A percentile compares a stretch with the other conserved stretches of the same genome.
Conservation (phyloP, 2,888 invertebrate genomes). For the Andrena flavipes region DNA sequence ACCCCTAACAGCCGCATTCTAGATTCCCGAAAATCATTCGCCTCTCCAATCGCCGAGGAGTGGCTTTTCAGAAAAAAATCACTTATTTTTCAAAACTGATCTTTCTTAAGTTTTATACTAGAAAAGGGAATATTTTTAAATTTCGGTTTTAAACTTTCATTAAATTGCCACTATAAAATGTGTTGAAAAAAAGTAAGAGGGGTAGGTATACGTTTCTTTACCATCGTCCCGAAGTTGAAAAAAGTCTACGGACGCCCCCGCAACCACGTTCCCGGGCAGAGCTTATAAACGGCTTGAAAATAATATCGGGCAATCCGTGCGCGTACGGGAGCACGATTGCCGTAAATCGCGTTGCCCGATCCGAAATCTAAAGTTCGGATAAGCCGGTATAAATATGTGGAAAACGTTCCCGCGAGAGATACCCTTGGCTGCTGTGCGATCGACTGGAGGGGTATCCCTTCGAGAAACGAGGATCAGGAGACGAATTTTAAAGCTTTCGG, state of each 20-base stretch:
- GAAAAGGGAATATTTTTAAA: too few species aligned
- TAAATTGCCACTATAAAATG: too few species aligned
- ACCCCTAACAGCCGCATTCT: slow-evolving; percentile 50
- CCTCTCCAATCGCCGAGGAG: not conserved
- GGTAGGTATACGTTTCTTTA: too few species aligned
- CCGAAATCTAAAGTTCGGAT: slow-evolving; percentile 75
- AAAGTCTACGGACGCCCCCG: too few species aligned
- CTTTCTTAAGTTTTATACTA: too few species aligned
- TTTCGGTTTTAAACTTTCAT: too few species aligned
- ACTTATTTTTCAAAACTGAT: too few species aligned
- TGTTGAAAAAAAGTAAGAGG: too few species aligned
- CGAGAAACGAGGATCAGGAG: slow-evolving; percentile 38
- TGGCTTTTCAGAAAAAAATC: too few species aligned
- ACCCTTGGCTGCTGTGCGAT: slow-evolving; percentile 23
- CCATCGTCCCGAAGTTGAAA: too few species aligned
- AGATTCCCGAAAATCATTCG: slow-evolving; percentile 45
- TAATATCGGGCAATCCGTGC: slow-evolving; percentile 41
- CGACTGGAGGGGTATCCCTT: slow-evolving; percentile 23
- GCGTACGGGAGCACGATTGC: slow-evolving; percentile 49
- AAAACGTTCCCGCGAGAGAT: slow-evolving; percentile 79
- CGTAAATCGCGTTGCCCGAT: slow-evolving; percentile 73
- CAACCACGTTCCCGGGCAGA: not conserved
- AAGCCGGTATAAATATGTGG: slow-evolving; percentile 82
- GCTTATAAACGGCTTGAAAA: not conserved
- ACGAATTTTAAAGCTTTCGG: slow-evolving; percentile 58